Evolutionary conservation across 2,888 invertebrate species (phyloP), one percentile per base, ranked within the genome.

Genomic region (Axea sp.): DNA sequence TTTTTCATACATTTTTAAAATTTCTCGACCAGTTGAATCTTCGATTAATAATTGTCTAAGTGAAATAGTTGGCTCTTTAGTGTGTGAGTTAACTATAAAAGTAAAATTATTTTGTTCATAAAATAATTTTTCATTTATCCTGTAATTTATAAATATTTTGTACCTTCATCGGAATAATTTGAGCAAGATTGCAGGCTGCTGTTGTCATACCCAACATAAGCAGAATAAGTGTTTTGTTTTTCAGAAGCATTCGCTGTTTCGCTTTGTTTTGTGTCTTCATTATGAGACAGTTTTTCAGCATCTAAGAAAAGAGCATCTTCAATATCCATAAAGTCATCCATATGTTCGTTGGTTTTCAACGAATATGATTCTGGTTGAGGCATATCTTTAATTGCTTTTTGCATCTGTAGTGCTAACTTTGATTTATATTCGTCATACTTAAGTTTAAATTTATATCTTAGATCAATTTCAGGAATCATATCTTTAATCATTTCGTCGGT

Each of bases 1-100:
- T 37, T 74, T 74, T 43, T 74, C 74, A 33, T 74, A 74, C 68
- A 74, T 74, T 28, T 74, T 74, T 24, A 74, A 51, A 35, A 74
- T 74, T 47, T 74, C 74, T 19, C 74, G 57, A 26, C 74, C 74
- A 0, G 68, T 74, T 15, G 74, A 74, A 59, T 74, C 74, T 14
- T 64, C 68, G 0, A 26, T 33, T 28, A 74, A 65, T 30, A 74
- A 43, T 26, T 74, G 69, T 35, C 41, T 19, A 5, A 74, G 24
- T 2, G 69, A 39, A 43, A 68, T 51, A 5, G 17, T 57, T 1
- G 57, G 11, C n/a, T 64, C 71, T 51, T 64, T 64, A 7, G 4
- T 33, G 1, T 57, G 57, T 1, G 60, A 24, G 7, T 47, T 47
- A 3, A 11, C 68, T 68, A 35, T 9, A 55, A 55, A 26, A 19